Percentiles rank a stretch among this genome's conserved stretches.
These are phyloP conservation scores for Diaphora mendica DNA, from an alignment of 2,888 invertebrate species.

Conservation along the genomic window DNA sequence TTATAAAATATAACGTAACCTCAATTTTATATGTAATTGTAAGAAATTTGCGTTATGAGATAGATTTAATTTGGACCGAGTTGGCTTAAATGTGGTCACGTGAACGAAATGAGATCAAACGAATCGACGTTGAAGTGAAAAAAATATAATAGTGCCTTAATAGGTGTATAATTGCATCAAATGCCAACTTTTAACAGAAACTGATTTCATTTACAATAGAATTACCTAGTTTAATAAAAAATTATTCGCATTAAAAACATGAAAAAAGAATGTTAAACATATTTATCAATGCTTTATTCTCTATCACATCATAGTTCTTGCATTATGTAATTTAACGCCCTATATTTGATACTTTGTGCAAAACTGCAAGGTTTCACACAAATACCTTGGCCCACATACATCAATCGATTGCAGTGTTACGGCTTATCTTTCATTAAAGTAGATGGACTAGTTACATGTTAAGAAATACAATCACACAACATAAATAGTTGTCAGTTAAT, in stretches of 20 bases:
- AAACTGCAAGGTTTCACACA: constrained; percentile 33
- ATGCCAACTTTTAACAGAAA: not conserved
- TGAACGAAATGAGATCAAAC: too few species aligned
- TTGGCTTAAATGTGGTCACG: not conserved
- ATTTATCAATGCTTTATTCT: not conserved
- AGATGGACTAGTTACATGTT: not conserved
- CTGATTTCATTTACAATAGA: not conserved
- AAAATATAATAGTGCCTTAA: constrained; percentile 8
- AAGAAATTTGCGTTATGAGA: not conserved
- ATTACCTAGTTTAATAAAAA: not conserved
- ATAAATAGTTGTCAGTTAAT: not conserved
- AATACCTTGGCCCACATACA: constrained; percentile 39
- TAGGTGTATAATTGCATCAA: not conserved
- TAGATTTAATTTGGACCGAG: constrained; percentile 1
- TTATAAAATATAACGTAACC: not conserved
- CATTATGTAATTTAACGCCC: not conserved
- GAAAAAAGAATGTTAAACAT: not conserved
- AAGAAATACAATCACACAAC: not conserved
- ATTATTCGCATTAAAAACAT: not conserved
- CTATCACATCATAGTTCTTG: not conserved
- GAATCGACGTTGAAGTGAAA: not conserved
- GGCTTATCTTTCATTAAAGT: constrained; percentile 2
- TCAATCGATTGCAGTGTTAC: constrained; percentile 36
- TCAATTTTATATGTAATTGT: not conserved
- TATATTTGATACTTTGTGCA: constrained; percentile 16